Base-by-base conservation (phyloP, 2,797 vertebrate species). In the Enteromius paludinosus region DNA sequence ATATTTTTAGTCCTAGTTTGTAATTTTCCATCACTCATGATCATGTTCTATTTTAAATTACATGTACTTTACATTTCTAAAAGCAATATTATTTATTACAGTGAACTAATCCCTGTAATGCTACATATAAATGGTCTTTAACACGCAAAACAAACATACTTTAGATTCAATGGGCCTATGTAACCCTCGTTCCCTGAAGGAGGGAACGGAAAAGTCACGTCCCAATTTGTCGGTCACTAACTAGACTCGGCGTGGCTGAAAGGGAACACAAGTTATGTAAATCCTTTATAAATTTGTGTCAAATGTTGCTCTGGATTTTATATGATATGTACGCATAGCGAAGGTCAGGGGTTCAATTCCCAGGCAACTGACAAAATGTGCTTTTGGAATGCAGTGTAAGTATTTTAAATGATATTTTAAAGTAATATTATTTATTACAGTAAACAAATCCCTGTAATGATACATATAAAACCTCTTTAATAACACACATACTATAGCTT, bases 11-110 rank as follows among this genome's bases (percentile, higher is more conserved):
- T 69, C 14, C 23, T 62, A 28, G 10, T 15, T 35, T 35, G 11
- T 17, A 3, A 47, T 71, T 70, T 61, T 80, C 35, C 18, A 17
- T 61, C 33, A 54, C 23, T 9, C 64, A 79, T 79, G 49, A 10
- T 38, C 9, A 59, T 69, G 15, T 38, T 68, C 30, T 54, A 18
- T 68, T 33, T 38, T 28, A 28, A 61, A 61, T 28, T 0, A 28
- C 2, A 28, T 15, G 23, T 56, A 23, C 20, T 15, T 28, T 2
- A 61, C 12, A 28, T 7, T 61, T 28, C 56, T 61, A 28, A 61
- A 61, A 28, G 25, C 28, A 28, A 2, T 15, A 3, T 61, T 28
- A 5, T 14, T n/a, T 54, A n/a, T 25, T 25, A 23, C 9, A 56
- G 52, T 54, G n/a, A 54, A 54, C 20, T n/a, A 52, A 23, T 0